A percentile compares a stretch with the other conserved stretches of the same genome.
These are phyloP conservation scores for Atopsyche davidsoni DNA, from an alignment of 1,140 invertebrate species.

Conservation along the genomic window DNA sequence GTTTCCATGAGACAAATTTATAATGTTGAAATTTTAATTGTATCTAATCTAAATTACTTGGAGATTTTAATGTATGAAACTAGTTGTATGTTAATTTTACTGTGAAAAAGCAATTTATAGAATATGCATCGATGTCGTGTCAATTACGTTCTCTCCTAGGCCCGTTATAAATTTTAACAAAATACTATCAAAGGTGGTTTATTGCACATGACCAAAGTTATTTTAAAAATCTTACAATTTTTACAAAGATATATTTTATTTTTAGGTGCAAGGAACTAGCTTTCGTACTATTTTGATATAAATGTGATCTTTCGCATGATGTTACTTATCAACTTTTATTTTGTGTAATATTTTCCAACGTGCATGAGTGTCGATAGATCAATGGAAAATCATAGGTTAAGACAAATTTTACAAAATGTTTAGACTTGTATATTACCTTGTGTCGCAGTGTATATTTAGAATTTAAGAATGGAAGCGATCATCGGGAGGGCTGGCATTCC, in stretches of 20 bases:
- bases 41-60: conserved; percentile 8
- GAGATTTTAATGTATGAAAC: conserved; percentile 8
- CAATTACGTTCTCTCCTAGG: conserved; percentile 12
- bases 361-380: too few species aligned
- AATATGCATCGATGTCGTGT: conserved; percentile 3
- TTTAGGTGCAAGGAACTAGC: conserved; percentile 6
- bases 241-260: conserved; percentile 5
- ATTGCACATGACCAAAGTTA: conserved; percentile 9
- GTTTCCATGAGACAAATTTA: not conserved
- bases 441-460: too few species aligned
- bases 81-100: conserved; percentile 11
- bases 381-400: too few species aligned
- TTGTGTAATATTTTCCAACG: too few species aligned
- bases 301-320: conserved; percentile 12
- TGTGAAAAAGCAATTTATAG: too few species aligned
- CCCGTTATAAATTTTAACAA: not conserved
- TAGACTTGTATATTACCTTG: too few species aligned
- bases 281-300: conserved; percentile 12
- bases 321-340: too few species aligned
- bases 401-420: too few species aligned
- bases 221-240: conserved; percentile 6
- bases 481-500: too few species aligned
- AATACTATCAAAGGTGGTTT: conserved; percentile 13
- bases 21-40: conserved; percentile 5
- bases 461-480: too few species aligned